Percentiles rank a stretch among this genome's conserved stretches.
phyloP scores from a whole-genome alignment of 1,140 invertebrate species.

The Drosophila pseudoobscura region DNA sequence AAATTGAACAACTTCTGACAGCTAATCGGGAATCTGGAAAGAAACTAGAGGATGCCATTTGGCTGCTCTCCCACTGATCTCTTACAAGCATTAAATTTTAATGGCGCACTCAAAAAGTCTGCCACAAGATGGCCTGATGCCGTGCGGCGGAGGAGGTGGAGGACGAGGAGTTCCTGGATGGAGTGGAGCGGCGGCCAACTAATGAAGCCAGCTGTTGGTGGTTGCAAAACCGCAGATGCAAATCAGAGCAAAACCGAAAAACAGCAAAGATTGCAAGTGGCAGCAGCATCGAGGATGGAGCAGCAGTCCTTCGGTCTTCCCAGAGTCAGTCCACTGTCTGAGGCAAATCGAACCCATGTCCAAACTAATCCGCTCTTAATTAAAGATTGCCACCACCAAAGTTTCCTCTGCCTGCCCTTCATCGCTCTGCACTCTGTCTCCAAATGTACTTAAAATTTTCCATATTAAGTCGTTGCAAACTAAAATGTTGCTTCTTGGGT shows the following conservation, averaged over 20 bases:
- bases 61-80: constrained; percentile 47
- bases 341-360: constrained; percentile 76
- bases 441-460: constrained; percentile 68
- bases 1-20: constrained; percentile 82
- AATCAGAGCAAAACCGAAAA: constrained; percentile 76
- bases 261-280: constrained; percentile 69
- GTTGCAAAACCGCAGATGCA: constrained; percentile 78
- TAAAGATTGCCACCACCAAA: constrained; percentile 72
- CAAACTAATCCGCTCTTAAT: constrained; percentile 83
- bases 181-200: constrained; percentile 39
- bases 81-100: constrained; percentile 79
- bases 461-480: constrained; percentile 62
- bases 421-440: background rate
- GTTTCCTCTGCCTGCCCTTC: constrained; percentile 3
- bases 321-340: constrained; percentile 28
- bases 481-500: constrained; percentile 2
- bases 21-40: constrained; percentile 61
- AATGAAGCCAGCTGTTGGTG: constrained; percentile 77
- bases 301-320: constrained; percentile 9
- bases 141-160: too few relatives aligned
- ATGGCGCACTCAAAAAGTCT: constrained; percentile 77
- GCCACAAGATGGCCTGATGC: constrained; percentile 33
- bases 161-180: background rate
- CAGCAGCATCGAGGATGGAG: too few relatives aligned
- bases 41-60: constrained; percentile 5